Base-by-base conservation (phyloP, 2,888 invertebrate genomes). In the Chalcosyrphus nemorum region DNA sequence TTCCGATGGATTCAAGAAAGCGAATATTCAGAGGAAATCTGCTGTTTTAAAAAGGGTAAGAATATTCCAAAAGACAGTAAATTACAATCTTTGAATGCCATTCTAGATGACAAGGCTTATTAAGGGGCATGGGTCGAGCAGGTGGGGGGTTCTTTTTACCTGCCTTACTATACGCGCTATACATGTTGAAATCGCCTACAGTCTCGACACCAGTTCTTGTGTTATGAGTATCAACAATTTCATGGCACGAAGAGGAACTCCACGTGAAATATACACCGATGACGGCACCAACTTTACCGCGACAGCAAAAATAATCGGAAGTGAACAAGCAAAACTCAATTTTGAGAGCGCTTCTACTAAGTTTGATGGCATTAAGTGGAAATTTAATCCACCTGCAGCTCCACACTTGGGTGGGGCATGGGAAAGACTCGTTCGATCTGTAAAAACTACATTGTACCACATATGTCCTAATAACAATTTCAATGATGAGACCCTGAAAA, bases 101-200 rank as follows among this genome's bases (percentile, higher is more conserved):
- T 57, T 54, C 15, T 86, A 57, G 80, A 77, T 45, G 32, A 19
- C 32, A 29, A 71, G 72, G 68, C 1, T 54, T 77, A 21, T 38
- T 82, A n/a, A 66, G 45, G 17, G 54, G 29, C 11, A 50, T 35
- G 15, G 70, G 84, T 17, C 52, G 84, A 68, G 70, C 61, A 63
- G 32, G 27, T 65, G 63, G 50, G 50, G 63, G 21, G 50, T 50
- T 15, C 13, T 63, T 5, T 63, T 63, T 19, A 47, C 35, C 15
- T 32, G 63, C 21, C 45, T 63, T 11, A 45, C 61, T 32, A 13
- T 77, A 11, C 86, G 80, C 0, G 82, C 82, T 0, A 61, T 87
- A 2, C 86, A 87, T 19, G 56, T 86, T 0, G 86, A 86, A 61
- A 7, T 86, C 3, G 78, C 85, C 4, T 24, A 61, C 13, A 61